Percentiles rank a stretch among this genome's conserved stretches.
Conservation (phyloP, 1,140 invertebrate species). For the Bombus superbus region DNA sequence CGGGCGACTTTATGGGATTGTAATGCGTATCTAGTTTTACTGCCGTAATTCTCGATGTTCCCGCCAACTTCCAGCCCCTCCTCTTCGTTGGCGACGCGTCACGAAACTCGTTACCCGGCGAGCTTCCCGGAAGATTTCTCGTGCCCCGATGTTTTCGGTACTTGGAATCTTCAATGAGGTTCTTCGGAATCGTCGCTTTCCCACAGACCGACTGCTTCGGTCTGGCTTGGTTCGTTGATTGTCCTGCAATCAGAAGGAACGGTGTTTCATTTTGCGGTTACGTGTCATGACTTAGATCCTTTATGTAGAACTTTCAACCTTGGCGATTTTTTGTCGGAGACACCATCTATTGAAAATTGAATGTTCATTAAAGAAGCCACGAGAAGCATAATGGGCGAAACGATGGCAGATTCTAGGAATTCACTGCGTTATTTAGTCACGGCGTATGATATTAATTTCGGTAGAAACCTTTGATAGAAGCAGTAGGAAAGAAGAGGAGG, state of each 20-base stretch:
- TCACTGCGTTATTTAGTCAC: too few relatives aligned
- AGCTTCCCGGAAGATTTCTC: constrained; percentile 54
- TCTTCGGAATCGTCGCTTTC: constrained; percentile 22
- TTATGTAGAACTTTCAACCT: background rate
- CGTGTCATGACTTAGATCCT: background rate
- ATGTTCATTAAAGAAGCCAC: too few relatives aligned
- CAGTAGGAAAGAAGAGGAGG: too few relatives aligned
- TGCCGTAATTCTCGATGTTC: constrained; percentile 57
- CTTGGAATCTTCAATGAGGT: constrained; percentile 32
- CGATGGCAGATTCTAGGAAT: too few relatives aligned
- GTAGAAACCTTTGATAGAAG: too few relatives aligned
- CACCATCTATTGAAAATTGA: background rate
- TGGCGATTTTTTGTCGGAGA: background rate
- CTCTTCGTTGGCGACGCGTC: constrained; percentile 28
- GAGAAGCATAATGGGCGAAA: too few relatives aligned
- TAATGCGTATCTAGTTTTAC: constrained; percentile 65
- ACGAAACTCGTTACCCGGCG: constrained; percentile 60
- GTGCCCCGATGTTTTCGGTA: constrained; percentile 40
- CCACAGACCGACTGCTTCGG: background rate
- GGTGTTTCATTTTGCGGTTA: too few relatives aligned
- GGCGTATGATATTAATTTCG: too few relatives aligned
- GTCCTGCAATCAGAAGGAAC: too few relatives aligned
- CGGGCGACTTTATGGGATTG: constrained; percentile 60
- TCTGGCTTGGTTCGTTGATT: background rate
- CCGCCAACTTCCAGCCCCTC: constrained; percentile 33